Conservation (phyloP, 2,888 invertebrate genomes). For the Noctua janthina region DNA sequence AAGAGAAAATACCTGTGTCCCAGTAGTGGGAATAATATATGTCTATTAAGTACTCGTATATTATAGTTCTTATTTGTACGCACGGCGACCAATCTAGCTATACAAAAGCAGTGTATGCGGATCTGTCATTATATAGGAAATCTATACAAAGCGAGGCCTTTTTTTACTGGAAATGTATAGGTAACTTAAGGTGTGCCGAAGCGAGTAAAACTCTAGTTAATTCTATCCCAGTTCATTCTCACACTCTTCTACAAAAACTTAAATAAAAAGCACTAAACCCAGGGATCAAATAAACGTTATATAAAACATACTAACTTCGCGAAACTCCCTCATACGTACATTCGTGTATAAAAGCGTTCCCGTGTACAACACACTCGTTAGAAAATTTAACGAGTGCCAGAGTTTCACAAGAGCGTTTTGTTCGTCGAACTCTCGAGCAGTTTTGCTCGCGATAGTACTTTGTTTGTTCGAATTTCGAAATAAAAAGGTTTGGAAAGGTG, state of each 20-base stretch:
- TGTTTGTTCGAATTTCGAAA: conserved; percentile 56
- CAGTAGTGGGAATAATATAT: no score
- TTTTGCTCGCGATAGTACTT: conserved; percentile 58
- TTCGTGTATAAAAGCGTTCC: conserved; percentile 61
- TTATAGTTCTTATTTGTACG: no score
- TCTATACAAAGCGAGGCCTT: no score
- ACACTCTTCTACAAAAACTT: conserved; percentile 13
- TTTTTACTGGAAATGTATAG: no score
- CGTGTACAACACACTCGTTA: conserved; percentile 62
- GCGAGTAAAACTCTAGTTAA: background rate
- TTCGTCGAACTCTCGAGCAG: conserved; percentile 51
- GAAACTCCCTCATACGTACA: conserved; percentile 44
- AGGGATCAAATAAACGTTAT: conserved; percentile 31
- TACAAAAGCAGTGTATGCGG: no score
- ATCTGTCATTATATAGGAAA: no score
- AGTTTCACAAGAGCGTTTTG: conserved; percentile 57
- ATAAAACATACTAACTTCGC: conserved; percentile 32
- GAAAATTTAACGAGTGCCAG: conserved; percentile 64
- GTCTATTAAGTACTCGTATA: no score
- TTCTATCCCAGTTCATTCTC: background rate
- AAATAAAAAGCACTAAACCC: conserved; percentile 19
- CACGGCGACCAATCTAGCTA: no score
- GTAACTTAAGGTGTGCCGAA: no score
- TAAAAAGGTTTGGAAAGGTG: conserved; percentile 47
- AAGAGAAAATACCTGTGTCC: no score